phyloP scores from a whole-genome alignment of 2,888 invertebrate genomes.

The Dioctria rufipes region DNA sequence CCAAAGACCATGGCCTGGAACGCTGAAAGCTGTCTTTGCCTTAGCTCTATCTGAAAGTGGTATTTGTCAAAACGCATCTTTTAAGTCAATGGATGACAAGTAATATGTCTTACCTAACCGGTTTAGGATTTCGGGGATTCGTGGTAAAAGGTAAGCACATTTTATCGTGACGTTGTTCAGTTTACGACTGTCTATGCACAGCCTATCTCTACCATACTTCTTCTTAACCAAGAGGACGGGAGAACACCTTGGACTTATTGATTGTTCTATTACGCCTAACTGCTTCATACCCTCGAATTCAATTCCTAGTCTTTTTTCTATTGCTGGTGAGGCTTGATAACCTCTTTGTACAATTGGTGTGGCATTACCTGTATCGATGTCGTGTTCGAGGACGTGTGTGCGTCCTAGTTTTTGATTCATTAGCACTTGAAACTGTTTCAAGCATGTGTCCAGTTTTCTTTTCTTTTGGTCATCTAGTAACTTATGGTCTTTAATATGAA shows the following conservation, averaged over 20 bases:
- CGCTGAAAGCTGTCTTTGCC: no score
- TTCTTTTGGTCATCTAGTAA: no score
- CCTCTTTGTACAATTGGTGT: neutral
- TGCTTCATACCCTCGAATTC: neutral
- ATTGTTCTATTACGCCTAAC: neutral
- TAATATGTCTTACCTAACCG: constrained; percentile 53
- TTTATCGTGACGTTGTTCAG: neutral
- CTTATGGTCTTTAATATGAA: no score
- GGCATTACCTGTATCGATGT: constrained; percentile 4
- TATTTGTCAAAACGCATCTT: constrained; percentile 59
- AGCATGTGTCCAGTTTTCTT: no score
- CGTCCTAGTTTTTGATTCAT: no score
- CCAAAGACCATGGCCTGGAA: no score
- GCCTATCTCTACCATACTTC: neutral
- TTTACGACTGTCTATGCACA: neutral
- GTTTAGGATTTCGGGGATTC: constrained; percentile 58
- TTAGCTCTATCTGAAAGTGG: constrained; percentile 25
- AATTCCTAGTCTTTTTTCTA: neutral
- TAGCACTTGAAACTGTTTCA: no score
- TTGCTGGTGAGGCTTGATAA: neutral
- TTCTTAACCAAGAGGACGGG: neutral
- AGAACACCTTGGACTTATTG: neutral
- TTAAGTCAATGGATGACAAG: constrained; percentile 57
- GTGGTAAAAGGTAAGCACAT: constrained; percentile 57
- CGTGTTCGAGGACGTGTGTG: neutral